Conservation (phyloP, 2,888 invertebrate species). For the Spatulosminthurus flaviceps region DNA sequence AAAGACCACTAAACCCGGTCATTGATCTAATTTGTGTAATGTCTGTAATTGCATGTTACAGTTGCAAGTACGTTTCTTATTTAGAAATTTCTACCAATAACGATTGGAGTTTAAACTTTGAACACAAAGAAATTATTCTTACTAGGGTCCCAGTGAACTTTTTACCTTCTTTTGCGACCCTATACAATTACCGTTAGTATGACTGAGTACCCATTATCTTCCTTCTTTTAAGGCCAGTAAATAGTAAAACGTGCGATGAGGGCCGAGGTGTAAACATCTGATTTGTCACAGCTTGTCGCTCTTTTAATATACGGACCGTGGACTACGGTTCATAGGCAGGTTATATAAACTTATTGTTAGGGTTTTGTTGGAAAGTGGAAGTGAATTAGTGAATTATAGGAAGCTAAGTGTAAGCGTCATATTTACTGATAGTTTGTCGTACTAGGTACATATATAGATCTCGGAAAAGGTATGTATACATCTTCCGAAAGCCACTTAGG, state of each 20-base stretch:
- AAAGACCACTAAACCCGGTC: not conserved
- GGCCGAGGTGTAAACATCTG: not conserved
- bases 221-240: not conserved
- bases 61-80: not conserved
- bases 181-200: not conserved
- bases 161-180: not conserved
- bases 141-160: not conserved
- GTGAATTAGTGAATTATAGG: not conserved
- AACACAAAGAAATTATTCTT: not conserved
- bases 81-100: not conserved
- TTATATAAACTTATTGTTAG: too few species aligned
- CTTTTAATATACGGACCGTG: too few species aligned
- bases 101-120: too few species aligned
- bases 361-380: too few species aligned
- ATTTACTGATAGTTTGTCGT: not conserved
- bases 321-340: too few species aligned
- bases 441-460: not conserved
- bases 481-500: not conserved
- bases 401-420: not conserved
- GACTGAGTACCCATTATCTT: not conserved
- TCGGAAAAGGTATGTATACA: not conserved
- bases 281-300: not conserved
- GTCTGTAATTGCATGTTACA: conserved; percentile 7
- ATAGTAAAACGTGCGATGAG: not conserved
- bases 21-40: not conserved